Evolutionary conservation across 1,140 invertebrate species (phyloP).

Genomic region (Pseudomyrmex pallidus): DNA sequence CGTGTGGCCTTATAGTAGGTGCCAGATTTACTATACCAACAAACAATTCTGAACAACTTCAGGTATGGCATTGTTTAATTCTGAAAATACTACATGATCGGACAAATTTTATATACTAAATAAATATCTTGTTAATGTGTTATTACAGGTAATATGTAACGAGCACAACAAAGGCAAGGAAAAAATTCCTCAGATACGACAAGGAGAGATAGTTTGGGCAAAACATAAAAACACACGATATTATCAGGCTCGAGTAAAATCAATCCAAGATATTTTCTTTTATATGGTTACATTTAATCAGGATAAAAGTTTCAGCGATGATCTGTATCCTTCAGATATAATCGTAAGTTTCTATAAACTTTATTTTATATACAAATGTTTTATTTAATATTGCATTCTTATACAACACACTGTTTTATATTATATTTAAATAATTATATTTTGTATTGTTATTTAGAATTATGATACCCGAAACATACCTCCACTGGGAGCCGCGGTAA

Average conservation of each 20-base stretch:
- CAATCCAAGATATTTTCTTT: slow-evolving; percentile 85
- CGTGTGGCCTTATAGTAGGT: slow-evolving; percentile 80
- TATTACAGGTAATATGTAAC: slow-evolving; percentile 84
- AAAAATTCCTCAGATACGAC: slow-evolving; percentile 78
- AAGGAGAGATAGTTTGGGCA: slow-evolving; percentile 86
- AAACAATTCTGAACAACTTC: slow-evolving; percentile 78
- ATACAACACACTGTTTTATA: neutral
- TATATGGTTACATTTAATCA: slow-evolving; percentile 88
- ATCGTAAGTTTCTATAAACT: too few species aligned
- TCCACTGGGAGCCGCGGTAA: slow-evolving; percentile 83
- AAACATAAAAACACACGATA: slow-evolving; percentile 88
- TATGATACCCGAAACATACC: slow-evolving; percentile 82
- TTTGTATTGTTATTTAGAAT: slow-evolving; percentile 71
- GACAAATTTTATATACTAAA: neutral
- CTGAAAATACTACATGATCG: neutral
- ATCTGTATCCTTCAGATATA: slow-evolving; percentile 86
- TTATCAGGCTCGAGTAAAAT: slow-evolving; percentile 86
- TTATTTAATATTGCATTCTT: too few species aligned
- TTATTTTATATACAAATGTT: too few species aligned
- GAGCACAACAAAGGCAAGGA: slow-evolving; percentile 81
- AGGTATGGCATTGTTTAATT: slow-evolving; percentile 69
- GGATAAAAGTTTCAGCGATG: slow-evolving; percentile 88
- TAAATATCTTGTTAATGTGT: neutral
- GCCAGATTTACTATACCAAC: slow-evolving; percentile 79
- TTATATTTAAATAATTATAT: neutral